A percentile compares a stretch with the other conserved stretches of the same genome.
phyloP scores from a whole-genome alignment of 30 jellyfish, hydroid and myxozoan genomes.

The Cassiopea xamachana region DNA sequence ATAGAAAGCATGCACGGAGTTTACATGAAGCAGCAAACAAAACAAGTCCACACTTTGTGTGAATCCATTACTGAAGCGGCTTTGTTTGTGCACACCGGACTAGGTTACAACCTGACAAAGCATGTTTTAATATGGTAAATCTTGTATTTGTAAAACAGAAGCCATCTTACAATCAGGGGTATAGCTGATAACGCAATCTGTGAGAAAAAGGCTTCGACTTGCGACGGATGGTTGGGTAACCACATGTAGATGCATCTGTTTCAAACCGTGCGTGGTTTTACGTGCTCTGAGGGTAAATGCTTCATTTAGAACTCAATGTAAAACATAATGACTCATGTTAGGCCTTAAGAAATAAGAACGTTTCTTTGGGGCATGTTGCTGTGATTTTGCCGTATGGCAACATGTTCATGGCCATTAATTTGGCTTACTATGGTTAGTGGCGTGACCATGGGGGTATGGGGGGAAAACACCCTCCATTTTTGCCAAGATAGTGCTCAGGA shows the following conservation, averaged over 20 bases:
- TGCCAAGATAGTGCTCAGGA: too few relatives aligned
- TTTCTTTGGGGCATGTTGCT: too few relatives aligned
- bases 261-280: too few relatives aligned
- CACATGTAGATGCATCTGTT: not conserved
- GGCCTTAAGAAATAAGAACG: too few relatives aligned
- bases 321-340: too few relatives aligned
- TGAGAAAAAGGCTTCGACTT: not conserved
- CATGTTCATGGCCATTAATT: too few relatives aligned
- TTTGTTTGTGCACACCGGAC: not conserved
- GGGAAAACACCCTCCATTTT: too few relatives aligned
- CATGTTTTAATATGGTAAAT: not conserved
- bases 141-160: conserved; percentile 3
- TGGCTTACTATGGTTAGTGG: too few relatives aligned
- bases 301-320: too few relatives aligned
- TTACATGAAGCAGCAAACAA: not conserved
- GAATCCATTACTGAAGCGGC: not conserved
- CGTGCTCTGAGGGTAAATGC: too few relatives aligned
- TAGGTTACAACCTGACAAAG: not conserved
- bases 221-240: not conserved
- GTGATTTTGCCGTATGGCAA: too few relatives aligned
- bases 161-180: not conserved
- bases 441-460: too few relatives aligned
- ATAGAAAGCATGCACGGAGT: not conserved
- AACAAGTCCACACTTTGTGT: not conserved
- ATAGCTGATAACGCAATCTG: not conserved